These are phyloP conservation scores for Ardeotis arabs DNA, from an alignment of 2,113 vertebrate genomes.

Conservation along the genomic window DNA sequence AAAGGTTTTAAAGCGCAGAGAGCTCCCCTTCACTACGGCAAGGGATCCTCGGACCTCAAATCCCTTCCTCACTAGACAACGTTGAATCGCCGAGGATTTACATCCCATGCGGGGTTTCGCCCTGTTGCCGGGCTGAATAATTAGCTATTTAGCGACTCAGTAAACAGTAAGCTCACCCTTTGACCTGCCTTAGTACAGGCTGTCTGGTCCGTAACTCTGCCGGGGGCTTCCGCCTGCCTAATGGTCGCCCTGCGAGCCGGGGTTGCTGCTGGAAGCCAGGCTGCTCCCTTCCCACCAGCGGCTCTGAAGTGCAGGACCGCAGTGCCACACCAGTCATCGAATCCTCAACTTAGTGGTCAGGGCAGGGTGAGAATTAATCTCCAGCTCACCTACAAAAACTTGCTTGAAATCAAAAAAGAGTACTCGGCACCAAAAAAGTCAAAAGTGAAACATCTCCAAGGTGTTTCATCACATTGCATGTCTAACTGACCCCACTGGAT, in stretches of 20 bases:
- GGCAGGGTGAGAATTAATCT: neutral
- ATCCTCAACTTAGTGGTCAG: neutral
- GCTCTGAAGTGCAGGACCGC: neutral
- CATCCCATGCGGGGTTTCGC: neutral
- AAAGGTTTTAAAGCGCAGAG: neutral
- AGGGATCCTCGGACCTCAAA: neutral
- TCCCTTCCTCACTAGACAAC: neutral
- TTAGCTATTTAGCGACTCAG: slow-evolving; percentile 30
- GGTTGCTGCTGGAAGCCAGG: neutral
- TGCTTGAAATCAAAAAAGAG: neutral
- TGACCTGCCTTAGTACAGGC: slow-evolving; percentile 16
- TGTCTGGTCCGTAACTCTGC: slow-evolving; percentile 30
- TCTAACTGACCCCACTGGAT: neutral
- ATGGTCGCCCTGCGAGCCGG: neutral
- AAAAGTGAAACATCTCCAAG: neutral
- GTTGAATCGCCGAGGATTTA: neutral
- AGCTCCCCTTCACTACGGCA: neutral
- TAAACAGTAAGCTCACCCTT: slow-evolving; percentile 15
- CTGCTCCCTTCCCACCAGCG: neutral
- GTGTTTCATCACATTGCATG: neutral
- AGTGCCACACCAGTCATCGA: neutral
- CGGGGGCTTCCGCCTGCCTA: neutral
- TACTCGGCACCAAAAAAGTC: neutral
- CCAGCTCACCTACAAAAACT: neutral
- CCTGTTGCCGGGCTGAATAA: slow-evolving; percentile 25